phyloP scores from a whole-genome alignment of 2,797 vertebrate species.

The Melopsittacus undulatus region DNA sequence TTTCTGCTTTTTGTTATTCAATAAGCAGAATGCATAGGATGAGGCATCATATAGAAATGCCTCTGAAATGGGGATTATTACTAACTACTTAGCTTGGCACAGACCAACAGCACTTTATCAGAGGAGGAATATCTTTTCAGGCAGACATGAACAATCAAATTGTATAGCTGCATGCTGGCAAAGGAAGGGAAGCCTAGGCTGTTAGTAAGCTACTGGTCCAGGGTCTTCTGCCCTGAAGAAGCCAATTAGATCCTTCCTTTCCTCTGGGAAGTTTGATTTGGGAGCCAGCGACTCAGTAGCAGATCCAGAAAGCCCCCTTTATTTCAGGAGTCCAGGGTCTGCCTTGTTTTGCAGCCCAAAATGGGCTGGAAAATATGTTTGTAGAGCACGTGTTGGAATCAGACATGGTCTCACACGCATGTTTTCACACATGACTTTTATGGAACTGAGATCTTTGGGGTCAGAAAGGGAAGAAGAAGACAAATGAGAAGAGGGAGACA shows the following conservation, averaged over 20 bases:
- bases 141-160: background rate
- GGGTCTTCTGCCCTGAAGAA: background rate
- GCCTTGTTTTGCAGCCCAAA: background rate
- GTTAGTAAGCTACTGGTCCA: background rate
- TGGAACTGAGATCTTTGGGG: background rate
- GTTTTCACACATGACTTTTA: fast-evolving
- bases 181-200: background rate
- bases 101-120: background rate
- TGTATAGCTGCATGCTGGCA: background rate
- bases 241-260: background rate
- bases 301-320: background rate
- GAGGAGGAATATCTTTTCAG: background rate
- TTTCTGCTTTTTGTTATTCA: background rate
- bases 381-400: fast-evolving
- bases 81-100: background rate
- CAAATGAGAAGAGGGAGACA: background rate
- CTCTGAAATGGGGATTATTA: background rate
- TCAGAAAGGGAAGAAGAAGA: constrained; percentile 10
- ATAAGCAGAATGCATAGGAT: background rate
- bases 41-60: background rate
- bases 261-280: background rate
- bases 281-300: background rate
- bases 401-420: background rate
- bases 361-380: background rate
- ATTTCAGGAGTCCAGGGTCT: background rate